Conservation (phyloP, 2,888 invertebrate genomes). For the Belgica antarctica region DNA sequence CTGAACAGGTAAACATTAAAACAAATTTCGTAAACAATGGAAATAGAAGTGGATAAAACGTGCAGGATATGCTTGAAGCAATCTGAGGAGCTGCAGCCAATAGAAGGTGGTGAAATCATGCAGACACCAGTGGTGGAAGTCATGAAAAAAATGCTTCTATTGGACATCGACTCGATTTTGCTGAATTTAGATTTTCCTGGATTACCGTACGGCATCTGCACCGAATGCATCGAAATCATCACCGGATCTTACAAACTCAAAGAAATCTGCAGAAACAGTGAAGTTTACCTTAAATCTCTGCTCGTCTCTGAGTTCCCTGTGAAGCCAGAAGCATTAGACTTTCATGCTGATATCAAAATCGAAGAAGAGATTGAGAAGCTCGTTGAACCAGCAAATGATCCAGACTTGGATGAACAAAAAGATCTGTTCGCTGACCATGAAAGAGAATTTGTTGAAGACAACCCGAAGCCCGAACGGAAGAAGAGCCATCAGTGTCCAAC, state of each 20-base stretch:
- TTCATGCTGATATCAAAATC: neutral
- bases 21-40: too few species aligned
- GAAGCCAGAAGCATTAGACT: neutral
- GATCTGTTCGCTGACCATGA: neutral
- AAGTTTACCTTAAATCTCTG: constrained; percentile 2
- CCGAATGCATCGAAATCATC: neutral
- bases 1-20: too few species aligned
- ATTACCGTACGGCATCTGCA: constrained; percentile 6
- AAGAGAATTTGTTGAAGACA: neutral
- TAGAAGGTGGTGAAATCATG: neutral
- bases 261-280: neutral
- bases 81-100: neutral
- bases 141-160: neutral
- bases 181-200: too few species aligned
- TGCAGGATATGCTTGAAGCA: constrained; percentile 18
- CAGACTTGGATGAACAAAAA: neutral
- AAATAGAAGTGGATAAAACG: neutral
- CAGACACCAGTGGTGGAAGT: neutral
- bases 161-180: constrained; percentile 2
- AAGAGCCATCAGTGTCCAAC: constrained; percentile 17
- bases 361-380: neutral
- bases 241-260: constrained; percentile 1
- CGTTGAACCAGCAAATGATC: neutral
- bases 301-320: neutral
- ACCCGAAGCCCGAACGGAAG: neutral